Conservation (phyloP, 2,888 invertebrate species). For the Argyresthia goedartella region DNA sequence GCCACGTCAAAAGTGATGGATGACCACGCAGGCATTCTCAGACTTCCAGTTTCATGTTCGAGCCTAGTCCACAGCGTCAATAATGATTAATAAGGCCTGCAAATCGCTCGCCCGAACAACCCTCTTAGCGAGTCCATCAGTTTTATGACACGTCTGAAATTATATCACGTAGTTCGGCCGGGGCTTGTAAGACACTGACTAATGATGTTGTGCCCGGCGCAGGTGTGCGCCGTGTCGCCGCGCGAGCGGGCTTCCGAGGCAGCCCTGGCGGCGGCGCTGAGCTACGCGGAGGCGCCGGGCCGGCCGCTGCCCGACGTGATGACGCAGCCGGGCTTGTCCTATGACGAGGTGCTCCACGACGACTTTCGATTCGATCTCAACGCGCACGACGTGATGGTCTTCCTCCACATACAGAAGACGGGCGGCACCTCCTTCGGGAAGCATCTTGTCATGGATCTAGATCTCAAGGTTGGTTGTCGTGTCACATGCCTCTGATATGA, state of each 20-base stretch:
- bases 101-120: too few species aligned
- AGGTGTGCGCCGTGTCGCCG: conserved; percentile 82
- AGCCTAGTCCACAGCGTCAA: too few species aligned
- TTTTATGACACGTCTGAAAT: neutral
- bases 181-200: conserved; percentile 1
- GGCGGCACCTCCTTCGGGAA: conserved; percentile 98
- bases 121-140: too few species aligned
- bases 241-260: conserved; percentile 73
- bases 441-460: conserved; percentile 95
- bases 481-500: neutral
- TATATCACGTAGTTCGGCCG: neutral
- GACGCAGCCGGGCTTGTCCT: conserved; percentile 80
- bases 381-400: conserved; percentile 97
- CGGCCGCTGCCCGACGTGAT: conserved; percentile 63
- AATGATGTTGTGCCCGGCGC: conserved; percentile 39
- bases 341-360: conserved; percentile 88
- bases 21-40: too few species aligned
- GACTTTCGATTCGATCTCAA: conserved; percentile 91
- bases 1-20: too few species aligned
- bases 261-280: conserved; percentile 51
- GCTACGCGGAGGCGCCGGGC: conserved; percentile 64
- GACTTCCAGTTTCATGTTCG: too few species aligned
- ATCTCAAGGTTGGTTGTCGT: conserved; percentile 70
- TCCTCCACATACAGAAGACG: conserved; percentile 98
- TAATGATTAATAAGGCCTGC: too few species aligned